phyloP scores from a whole-genome alignment of 2,888 invertebrate genomes.

The Acleris literana region DNA sequence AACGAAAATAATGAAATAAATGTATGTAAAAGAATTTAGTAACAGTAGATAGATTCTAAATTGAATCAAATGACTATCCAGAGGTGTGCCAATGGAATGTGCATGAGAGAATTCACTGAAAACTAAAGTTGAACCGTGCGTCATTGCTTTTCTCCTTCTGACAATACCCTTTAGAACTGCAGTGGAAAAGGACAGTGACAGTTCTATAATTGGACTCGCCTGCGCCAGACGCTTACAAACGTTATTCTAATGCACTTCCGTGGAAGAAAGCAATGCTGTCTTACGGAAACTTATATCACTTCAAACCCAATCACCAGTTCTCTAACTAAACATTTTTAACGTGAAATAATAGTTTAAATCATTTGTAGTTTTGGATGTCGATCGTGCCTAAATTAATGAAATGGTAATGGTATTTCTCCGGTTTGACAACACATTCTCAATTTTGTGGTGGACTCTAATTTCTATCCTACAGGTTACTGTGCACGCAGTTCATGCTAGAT shows the following conservation, averaged over 20 bases:
- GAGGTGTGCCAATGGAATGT: slow-evolving; percentile 10
- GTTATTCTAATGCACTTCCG: slow-evolving; percentile 5
- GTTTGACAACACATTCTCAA: no score
- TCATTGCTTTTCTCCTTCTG: slow-evolving; percentile 10
- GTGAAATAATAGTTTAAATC: no score
- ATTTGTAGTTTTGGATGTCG: no score
- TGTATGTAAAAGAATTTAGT: background rate
- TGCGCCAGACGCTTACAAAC: slow-evolving; percentile 16
- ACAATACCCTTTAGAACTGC: background rate
- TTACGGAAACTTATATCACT: background rate
- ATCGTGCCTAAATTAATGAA: no score
- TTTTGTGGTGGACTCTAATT: no score
- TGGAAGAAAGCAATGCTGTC: background rate
- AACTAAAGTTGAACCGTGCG: slow-evolving; percentile 6
- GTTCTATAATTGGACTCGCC: slow-evolving; percentile 16
- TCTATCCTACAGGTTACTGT: no score
- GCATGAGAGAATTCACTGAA: slow-evolving; percentile 9
- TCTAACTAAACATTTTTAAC: no score
- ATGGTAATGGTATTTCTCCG: no score
- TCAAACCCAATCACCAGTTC: no score
- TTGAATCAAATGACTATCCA: background rate
- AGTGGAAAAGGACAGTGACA: slow-evolving; percentile 11
- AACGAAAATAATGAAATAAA: background rate
- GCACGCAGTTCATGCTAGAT: no score
- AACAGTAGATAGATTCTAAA: background rate